phyloP scores from a whole-genome alignment of 2,888 invertebrate species.

The Taenaris catops region DNA sequence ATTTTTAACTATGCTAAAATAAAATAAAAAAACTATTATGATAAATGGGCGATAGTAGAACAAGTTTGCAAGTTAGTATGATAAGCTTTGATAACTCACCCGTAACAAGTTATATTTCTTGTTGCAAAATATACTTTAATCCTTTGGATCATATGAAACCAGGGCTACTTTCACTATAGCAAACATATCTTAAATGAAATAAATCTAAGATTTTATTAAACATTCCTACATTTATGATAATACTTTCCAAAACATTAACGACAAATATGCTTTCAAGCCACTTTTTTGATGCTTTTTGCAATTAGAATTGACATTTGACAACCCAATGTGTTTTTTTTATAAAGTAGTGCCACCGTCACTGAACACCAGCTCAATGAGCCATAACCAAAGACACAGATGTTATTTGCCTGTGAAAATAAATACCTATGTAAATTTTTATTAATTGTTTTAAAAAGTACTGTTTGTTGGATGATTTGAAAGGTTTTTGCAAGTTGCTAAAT shows the following conservation, averaged over 20 bases:
- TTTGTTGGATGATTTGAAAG: no score
- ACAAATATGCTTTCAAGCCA: no score
- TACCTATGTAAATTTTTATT: no score
- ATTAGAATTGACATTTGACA: no score
- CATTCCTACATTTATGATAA: constrained; percentile 1
- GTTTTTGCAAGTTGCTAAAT: no score
- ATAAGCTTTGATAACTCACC: constrained; percentile 8
- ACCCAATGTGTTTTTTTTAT: no score
- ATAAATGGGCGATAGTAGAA: not conserved
- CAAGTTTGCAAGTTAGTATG: not conserved
- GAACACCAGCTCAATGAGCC: no score
- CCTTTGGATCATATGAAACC: constrained; percentile 8
- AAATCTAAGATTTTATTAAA: not conserved
- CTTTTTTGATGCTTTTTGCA: no score
- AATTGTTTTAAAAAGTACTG: no score
- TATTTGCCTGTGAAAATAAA: no score
- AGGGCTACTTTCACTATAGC: constrained; percentile 8
- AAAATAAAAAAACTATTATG: constrained; percentile 1
- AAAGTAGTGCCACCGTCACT: no score
- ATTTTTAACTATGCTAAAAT: constrained; percentile 59
- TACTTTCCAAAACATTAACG: not conserved
- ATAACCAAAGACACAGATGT: no score
- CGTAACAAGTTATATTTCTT: constrained; percentile 3
- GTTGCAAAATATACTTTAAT: constrained; percentile 8
- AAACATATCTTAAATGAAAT: constrained; percentile 4